Evolutionary conservation across 2,113 vertebrate genomes (phyloP).

Genomic region (Lepisosteus osseus): DNA sequence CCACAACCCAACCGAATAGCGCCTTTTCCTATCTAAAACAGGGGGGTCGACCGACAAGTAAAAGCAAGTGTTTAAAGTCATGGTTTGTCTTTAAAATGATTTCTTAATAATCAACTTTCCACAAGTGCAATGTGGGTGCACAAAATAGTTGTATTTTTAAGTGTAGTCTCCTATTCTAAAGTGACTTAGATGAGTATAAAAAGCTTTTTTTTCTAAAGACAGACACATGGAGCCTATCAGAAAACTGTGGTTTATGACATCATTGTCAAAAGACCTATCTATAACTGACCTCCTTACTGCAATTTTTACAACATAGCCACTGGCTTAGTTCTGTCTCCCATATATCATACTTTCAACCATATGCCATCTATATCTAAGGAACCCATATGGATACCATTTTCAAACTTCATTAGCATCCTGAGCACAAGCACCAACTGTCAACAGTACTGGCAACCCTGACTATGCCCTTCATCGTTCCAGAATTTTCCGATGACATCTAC

Average conservation of each 20-base stretch:
- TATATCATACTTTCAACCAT: neutral
- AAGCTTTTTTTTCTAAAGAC: neutral
- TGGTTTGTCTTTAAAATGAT: no score
- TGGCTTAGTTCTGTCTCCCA: neutral
- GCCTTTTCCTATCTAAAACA: no score
- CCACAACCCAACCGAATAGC: no score
- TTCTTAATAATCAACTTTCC: no score
- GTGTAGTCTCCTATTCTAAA: no score
- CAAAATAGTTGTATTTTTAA: no score
- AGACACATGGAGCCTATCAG: slow-evolving; percentile 4
- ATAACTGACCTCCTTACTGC: neutral
- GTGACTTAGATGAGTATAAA: neutral
- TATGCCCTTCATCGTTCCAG: neutral
- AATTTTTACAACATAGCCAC: neutral
- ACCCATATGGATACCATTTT: neutral
- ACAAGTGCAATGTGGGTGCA: no score
- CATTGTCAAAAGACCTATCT: neutral
- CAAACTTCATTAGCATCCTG: slow-evolving; percentile 2
- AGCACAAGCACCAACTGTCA: neutral
- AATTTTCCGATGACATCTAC: neutral
- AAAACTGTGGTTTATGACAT: neutral
- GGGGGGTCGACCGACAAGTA: no score
- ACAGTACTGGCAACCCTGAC: neutral
- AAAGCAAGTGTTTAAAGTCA: no score
- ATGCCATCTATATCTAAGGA: neutral